A percentile compares a stretch with the other conserved stretches of the same genome.
These are phyloP conservation scores for Festucalex cinctus DNA, from an alignment of 2,113 vertebrate species.

Conservation along the genomic window DNA sequence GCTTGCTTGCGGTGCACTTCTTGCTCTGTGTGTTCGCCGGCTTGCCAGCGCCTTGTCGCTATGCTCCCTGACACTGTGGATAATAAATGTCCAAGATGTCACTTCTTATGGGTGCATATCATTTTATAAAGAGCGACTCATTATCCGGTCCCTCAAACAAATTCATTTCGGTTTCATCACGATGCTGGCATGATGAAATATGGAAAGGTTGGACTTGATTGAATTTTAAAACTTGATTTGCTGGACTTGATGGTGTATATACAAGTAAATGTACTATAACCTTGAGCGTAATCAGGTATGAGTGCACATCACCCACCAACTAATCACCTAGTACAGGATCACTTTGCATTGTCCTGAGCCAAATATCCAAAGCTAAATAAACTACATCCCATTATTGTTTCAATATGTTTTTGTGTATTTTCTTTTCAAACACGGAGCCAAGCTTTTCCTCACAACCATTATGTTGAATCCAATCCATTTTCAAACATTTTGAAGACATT, in stretches of 20 bases:
- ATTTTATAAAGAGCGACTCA: background rate
- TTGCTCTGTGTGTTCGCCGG: background rate
- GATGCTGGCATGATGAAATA: background rate
- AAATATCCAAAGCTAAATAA: too few species aligned
- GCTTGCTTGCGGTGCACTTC: conserved; percentile 5
- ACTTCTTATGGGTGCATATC: background rate
- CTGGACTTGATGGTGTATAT: background rate
- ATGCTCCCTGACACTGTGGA: background rate
- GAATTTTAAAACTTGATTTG: background rate
- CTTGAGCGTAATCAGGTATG: background rate
- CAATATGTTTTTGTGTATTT: background rate
- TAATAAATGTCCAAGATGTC: background rate
- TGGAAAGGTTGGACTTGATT: background rate
- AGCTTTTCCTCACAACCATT: background rate
- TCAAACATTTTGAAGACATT: background rate
- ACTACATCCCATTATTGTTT: background rate
- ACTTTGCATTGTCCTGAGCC: background rate
- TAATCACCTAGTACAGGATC: background rate
- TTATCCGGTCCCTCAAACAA: background rate
- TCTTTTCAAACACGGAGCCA: background rate
- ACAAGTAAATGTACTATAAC: background rate
- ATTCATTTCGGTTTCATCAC: background rate
- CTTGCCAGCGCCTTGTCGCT: background rate
- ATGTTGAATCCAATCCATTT: background rate
- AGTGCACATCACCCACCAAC: background rate